These are phyloP conservation scores for Spondyliosoma cantharus DNA, from an alignment of 2,797 vertebrate genomes.

Conservation along the genomic window DNA sequence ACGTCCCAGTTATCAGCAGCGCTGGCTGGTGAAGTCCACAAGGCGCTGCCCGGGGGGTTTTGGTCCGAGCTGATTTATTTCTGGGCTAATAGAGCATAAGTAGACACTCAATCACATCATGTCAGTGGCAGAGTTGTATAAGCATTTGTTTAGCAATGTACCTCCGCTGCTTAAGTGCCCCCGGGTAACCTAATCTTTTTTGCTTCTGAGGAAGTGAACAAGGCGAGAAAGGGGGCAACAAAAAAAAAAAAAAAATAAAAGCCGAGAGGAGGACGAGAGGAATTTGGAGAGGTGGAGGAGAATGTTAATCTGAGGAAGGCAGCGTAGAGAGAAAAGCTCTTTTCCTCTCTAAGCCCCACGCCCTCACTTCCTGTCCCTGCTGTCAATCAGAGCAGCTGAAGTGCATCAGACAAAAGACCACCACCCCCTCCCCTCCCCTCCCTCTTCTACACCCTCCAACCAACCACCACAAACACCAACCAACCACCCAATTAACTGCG, in stretches of 20 bases:
- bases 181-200: conserved; percentile 57
- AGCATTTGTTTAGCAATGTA: conserved; percentile 56
- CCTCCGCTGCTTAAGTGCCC: conserved; percentile 52
- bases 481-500: conserved; percentile 58
- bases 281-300: conserved; percentile 73
- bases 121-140: conserved; percentile 55
- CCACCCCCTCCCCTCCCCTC: not conserved
- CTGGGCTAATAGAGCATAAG: conserved; percentile 72
- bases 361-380: conserved; percentile 77
- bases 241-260: conserved; percentile 40
- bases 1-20: conserved; percentile 13
- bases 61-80: conserved; percentile 53
- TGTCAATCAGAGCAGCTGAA: conserved; percentile 78
- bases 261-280: conserved; percentile 53
- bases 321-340: conserved; percentile 74
- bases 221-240: conserved; percentile 20
- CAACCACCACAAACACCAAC: conserved; percentile 43
- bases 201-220: conserved; percentile 55
- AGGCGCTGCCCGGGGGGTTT: conserved; percentile 5
- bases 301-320: conserved; percentile 81
- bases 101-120: conserved; percentile 68
- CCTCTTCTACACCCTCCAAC: conserved; percentile 23
- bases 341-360: conserved; percentile 72
- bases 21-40: conserved; percentile 19
- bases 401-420: conserved; percentile 73